phyloP scores from a whole-genome alignment of 2,888 invertebrate species.

The Formica aserva region DNA sequence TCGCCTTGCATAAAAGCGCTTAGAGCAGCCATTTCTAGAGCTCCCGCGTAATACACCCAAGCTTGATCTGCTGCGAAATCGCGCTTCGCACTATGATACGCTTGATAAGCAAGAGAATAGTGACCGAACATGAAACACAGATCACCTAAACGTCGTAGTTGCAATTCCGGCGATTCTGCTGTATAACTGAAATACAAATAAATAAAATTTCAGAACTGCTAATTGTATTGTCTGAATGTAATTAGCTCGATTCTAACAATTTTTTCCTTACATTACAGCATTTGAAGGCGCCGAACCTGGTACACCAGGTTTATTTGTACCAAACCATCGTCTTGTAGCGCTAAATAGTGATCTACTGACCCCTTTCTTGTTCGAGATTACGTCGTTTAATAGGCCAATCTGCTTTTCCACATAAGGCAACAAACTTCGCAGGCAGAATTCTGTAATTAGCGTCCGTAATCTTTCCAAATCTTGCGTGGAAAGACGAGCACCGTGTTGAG shows the following conservation, averaged over 20 bases:
- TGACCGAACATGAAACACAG: conserved; percentile 98
- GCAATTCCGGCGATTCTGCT: conserved; percentile 95
- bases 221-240: neutral
- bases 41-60: conserved; percentile 98
- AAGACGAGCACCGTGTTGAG: conserved; percentile 92
- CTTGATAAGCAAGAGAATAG: conserved; percentile 96
- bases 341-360: conserved; percentile 97
- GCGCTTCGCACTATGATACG: conserved; percentile 98
- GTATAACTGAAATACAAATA: conserved; percentile 89
- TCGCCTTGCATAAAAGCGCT: conserved; percentile 96
- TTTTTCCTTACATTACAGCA: conserved; percentile 91
- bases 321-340: conserved; percentile 98
- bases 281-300: conserved; percentile 89
- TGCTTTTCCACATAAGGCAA: conserved; percentile 97
- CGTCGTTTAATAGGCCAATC: conserved; percentile 92
- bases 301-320: conserved; percentile 94
- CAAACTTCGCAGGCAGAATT: conserved; percentile 94
- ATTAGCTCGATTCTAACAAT: conserved; percentile 65
- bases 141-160: conserved; percentile 96
- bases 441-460: conserved; percentile 93
- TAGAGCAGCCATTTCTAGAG: conserved; percentile 97
- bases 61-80: conserved; percentile 99
- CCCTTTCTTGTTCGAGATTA: conserved; percentile 94
- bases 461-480: conserved; percentile 94
- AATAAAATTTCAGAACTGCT: neutral